phyloP scores from a whole-genome alignment of 2,797 vertebrate species.

The Fistularia commersonii region DNA sequence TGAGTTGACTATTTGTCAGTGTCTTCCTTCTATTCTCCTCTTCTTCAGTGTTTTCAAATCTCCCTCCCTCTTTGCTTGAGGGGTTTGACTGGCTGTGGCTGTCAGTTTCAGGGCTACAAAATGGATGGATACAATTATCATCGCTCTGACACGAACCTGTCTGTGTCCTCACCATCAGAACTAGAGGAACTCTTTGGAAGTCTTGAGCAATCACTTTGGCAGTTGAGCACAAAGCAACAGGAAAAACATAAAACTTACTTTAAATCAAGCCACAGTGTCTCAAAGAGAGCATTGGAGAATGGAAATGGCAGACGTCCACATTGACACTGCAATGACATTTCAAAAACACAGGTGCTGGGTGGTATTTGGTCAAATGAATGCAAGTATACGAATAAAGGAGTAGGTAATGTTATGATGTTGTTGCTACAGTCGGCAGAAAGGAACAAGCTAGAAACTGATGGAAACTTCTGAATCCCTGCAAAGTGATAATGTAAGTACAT shows the following conservation, averaged over 20 bases:
- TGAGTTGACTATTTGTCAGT: constrained; percentile 50
- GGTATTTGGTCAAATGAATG: constrained; percentile 31
- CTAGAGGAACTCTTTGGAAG: constrained; percentile 78
- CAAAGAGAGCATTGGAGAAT: constrained; percentile 50
- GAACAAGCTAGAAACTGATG: no score
- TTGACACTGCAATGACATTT: constrained; percentile 36
- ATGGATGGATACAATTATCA: constrained; percentile 79
- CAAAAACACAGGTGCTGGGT: constrained; percentile 49
- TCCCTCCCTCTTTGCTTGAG: constrained; percentile 67
- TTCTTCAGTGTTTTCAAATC: constrained; percentile 61
- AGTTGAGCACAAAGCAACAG: constrained; percentile 74
- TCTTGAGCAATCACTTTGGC: constrained; percentile 73
- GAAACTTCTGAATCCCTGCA: no score
- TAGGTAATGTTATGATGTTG: constrained; percentile 17
- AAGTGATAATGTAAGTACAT: no score
- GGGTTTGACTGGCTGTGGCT: constrained; percentile 66
- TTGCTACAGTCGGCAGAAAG: constrained; percentile 8
- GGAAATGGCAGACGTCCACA: constrained; percentile 51
- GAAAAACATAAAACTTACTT: constrained; percentile 66
- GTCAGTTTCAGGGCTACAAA: constrained; percentile 70
- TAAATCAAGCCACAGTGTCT: constrained; percentile 77
- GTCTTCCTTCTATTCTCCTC: constrained; percentile 47
- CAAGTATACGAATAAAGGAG: constrained; percentile 3
- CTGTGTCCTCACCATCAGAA: constrained; percentile 74
- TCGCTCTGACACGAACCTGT: constrained; percentile 78